phyloP scores from a whole-genome alignment of 2,113 vertebrate species.

The Chinchilla lanigera region DNA sequence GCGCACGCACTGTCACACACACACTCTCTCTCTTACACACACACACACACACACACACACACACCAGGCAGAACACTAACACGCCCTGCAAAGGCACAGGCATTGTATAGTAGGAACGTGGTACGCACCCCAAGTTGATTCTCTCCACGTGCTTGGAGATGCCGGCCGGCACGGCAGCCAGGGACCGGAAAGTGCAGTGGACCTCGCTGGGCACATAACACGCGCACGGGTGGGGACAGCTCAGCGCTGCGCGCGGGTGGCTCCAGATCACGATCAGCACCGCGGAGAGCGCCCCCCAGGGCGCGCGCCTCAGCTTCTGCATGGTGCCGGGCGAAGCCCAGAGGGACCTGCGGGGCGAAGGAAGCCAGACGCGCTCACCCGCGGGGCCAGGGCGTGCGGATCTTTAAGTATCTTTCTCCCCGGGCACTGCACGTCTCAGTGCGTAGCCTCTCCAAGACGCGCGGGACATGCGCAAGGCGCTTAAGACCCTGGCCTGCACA shows the following conservation, averaged over 20 bases:
- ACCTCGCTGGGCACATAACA: conserved; percentile 94
- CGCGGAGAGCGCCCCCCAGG: conserved; percentile 75
- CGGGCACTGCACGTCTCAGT: too few relatives aligned
- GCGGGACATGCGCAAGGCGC: too few relatives aligned
- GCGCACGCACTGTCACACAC: not conserved
- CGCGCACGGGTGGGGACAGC: conserved; percentile 92
- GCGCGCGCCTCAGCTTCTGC: conserved; percentile 74
- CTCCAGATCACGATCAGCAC: conserved; percentile 84
- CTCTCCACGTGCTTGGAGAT: conserved; percentile 89
- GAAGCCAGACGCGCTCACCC: too few relatives aligned
- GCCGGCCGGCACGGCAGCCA: conserved; percentile 88
- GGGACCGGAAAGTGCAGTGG: conserved; percentile 96
- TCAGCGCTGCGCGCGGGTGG: not conserved
- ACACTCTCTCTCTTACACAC: too few relatives aligned
- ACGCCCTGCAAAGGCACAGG: fast-evolving
- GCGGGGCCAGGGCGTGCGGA: too few relatives aligned
- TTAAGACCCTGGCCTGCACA: too few relatives aligned
- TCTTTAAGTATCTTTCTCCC: too few relatives aligned
- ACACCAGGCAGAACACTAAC: too few relatives aligned
- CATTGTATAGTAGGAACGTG: fast-evolving
- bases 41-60: not conserved
- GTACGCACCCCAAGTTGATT: conserved; percentile 94
- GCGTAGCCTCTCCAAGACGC: too few relatives aligned
- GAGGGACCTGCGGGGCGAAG: not conserved
- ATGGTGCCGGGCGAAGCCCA: not conserved